Evolutionary conservation across 2,888 invertebrate species (phyloP), one percentile per base, ranked within the genome.

Genomic region (Amiota mariae): DNA sequence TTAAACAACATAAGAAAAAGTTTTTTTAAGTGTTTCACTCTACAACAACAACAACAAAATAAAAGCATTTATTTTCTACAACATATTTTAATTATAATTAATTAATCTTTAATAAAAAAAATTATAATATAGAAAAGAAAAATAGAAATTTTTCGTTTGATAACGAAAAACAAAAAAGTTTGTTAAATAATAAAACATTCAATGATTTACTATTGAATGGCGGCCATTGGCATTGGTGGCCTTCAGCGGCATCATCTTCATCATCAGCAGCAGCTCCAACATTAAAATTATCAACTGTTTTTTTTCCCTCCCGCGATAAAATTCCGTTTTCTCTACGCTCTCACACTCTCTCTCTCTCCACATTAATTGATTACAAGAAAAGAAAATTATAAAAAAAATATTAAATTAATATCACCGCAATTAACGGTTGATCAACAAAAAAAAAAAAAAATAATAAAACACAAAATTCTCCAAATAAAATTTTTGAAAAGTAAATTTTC

Each of bases 191-290:
- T 11, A 8, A 13, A 12, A 36, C 13, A 63, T 13, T 24, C 36
- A 13, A 89, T 89, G 89, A 89, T 85, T 84, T 84, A 86, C 85
- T 87, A 87, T 90, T 91, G 91, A 86, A 88, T 92, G 92, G 95
- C 95, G 95, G 95, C 94, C 93, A 94, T 95, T 91, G 36, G 36
- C 36, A 36, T 36, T 36, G 94, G 94, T 91, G 94, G 94, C 92
- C 95, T 95, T 90, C 94, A 95, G 92, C 94, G 96, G 93, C 96
- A 75, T 20, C 68, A 64, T 66, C 10, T 36, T 59, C 73, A 72
- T 18, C 61, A 36, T 15, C 61, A 54, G 11, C 68, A 72, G n/a
- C 72, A 64, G n/a, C 24, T 24, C 61, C 24, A 75, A 59, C 59
- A 57, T 48, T 49, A 75, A 49, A 36, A 6, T 36, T 36, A 6